Percentiles rank a stretch among this genome's conserved stretches.
Conservation (phyloP, 2,888 invertebrate genomes). For the Leptopterna dolabrata region DNA sequence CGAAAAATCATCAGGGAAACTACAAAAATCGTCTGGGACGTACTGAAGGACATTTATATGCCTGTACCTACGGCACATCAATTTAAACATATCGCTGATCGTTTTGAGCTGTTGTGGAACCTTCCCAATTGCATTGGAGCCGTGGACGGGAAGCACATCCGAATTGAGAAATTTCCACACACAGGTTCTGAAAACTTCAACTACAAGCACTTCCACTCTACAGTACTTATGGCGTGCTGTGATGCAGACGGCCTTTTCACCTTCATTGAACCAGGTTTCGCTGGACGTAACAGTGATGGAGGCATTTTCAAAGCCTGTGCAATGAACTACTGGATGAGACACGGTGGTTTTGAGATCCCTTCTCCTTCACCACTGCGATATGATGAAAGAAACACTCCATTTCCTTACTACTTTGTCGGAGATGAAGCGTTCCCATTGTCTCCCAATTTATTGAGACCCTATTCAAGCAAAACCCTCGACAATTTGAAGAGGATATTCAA, state of each 20-base stretch:
- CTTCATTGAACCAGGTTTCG: constrained; percentile 64
- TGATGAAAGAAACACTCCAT: no score
- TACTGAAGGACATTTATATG: constrained; percentile 58
- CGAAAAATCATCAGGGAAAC: constrained; percentile 61
- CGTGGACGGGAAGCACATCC: no score
- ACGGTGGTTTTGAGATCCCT: constrained; percentile 54
- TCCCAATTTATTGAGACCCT: constrained; percentile 38
- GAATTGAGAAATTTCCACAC: constrained; percentile 62
- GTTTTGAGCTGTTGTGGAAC: constrained; percentile 63
- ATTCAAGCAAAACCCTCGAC: not conserved
- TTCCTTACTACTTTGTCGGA: no score
- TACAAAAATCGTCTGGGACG: not conserved
- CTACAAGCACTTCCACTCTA: constrained; percentile 65
- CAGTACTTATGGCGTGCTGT: constrained; percentile 64
- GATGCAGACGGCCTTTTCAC: constrained; percentile 65
- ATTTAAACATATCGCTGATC: constrained; percentile 62
- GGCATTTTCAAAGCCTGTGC: constrained; percentile 62
- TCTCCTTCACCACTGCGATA: no score
- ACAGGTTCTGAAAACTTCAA: constrained; percentile 62
- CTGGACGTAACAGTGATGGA: constrained; percentile 65
- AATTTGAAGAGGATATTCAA: constrained; percentile 23
- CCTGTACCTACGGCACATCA: constrained; percentile 58
- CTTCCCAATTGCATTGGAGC: no score
- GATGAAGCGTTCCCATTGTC: constrained; percentile 22
- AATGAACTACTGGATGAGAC: constrained; percentile 59